Conservation (phyloP, 2,113 vertebrate genomes). For the Butorides virescens region DNA sequence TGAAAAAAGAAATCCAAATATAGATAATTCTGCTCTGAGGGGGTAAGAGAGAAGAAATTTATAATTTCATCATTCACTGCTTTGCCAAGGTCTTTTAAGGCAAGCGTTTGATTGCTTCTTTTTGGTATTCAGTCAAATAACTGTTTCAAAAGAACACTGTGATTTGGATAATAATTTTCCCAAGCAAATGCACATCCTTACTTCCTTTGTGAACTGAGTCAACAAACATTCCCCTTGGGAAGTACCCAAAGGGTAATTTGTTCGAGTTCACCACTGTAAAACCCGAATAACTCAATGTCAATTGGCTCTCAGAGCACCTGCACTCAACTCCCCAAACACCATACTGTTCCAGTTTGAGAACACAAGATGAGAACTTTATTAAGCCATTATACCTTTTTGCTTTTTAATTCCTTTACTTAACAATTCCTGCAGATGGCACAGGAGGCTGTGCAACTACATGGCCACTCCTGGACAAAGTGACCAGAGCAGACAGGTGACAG, state of each 20-base stretch:
- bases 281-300: constrained; percentile 54
- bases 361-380: constrained; percentile 26
- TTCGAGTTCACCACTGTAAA: constrained; percentile 40
- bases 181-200: constrained; percentile 72
- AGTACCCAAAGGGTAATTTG: constrained; percentile 71
- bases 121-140: constrained; percentile 72
- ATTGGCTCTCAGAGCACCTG: constrained; percentile 52
- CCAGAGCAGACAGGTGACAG: background rate
- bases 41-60: constrained; percentile 35
- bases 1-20: constrained; percentile 57
- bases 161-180: constrained; percentile 76
- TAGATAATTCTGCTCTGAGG: constrained; percentile 47
- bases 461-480: background rate
- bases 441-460: background rate
- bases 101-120: constrained; percentile 63
- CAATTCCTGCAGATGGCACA: background rate
- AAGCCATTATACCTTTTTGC: background rate
- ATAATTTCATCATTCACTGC: constrained; percentile 60
- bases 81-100: constrained; percentile 62
- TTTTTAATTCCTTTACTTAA: constrained; percentile 22
- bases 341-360: background rate
- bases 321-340: constrained; percentile 46
- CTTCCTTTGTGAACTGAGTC: constrained; percentile 70
- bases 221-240: constrained; percentile 71
- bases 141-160: constrained; percentile 70